Evolutionary conservation across 1,140 invertebrate species (phyloP).

Genomic region (Neotoxoptera formosana): DNA sequence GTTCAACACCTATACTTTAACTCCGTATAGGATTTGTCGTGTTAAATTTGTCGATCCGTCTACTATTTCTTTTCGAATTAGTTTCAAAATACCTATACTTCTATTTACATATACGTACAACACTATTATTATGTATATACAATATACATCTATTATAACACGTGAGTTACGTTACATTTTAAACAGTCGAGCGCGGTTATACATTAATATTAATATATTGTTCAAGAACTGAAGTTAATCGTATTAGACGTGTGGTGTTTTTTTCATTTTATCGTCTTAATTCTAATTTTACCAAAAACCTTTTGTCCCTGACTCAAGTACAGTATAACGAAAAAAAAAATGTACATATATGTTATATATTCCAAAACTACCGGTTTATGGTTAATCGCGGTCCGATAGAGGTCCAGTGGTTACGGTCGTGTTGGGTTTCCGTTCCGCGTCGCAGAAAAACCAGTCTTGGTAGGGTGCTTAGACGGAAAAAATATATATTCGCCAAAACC

Average conservation of each 20-base stretch:
- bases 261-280: slow-evolving; percentile 15
- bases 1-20: neutral
- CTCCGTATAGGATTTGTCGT: neutral
- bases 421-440: slow-evolving; percentile 57
- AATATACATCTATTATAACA: slow-evolving; percentile 14
- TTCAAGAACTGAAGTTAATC: slow-evolving; percentile 20
- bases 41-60: slow-evolving; percentile 5
- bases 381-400: slow-evolving; percentile 54
- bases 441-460: slow-evolving; percentile 52
- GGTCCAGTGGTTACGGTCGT: slow-evolving; percentile 53
- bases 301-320: slow-evolving; percentile 13
- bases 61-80: neutral
- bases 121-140: neutral
- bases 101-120: neutral
- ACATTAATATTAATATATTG: slow-evolving; percentile 26
- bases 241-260: slow-evolving; percentile 25
- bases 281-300: slow-evolving; percentile 42
- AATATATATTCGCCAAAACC: slow-evolving; percentile 55
- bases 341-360: slow-evolving; percentile 11
- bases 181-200: neutral
- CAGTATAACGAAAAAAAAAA: neutral
- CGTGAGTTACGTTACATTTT: neutral
- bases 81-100: neutral
- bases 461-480: slow-evolving; percentile 42
- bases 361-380: slow-evolving; percentile 57